Evolutionary conservation across 2,113 vertebrate genomes (phyloP).

Genomic region (Pagrus major): DNA sequence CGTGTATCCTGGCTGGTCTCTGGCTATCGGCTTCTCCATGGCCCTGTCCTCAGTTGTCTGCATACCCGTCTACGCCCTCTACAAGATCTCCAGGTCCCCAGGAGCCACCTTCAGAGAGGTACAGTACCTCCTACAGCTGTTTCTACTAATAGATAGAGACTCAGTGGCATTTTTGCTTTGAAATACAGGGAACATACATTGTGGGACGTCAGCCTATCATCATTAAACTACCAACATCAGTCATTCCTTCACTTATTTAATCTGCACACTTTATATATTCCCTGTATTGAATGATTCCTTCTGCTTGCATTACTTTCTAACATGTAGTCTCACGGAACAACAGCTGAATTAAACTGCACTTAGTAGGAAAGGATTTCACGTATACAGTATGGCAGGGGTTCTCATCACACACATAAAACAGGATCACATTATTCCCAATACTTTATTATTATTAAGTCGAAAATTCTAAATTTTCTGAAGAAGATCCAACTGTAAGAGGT

Average conservation of each 20-base stretch:
- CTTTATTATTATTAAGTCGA: not conserved
- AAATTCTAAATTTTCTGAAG: not conserved
- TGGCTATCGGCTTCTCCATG: constrained; percentile 95
- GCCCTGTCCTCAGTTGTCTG: constrained; percentile 96
- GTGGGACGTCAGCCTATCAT: not conserved
- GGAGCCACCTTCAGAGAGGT: constrained; percentile 95
- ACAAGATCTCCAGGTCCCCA: constrained; percentile 90
- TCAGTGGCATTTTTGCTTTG: not conserved
- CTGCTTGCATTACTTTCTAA: not conserved
- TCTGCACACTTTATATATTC: not conserved
- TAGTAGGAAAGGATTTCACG: not conserved
- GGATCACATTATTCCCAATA: not conserved
- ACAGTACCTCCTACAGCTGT: not conserved
- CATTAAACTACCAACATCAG: not conserved
- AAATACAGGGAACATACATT: not conserved
- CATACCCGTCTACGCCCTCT: constrained; percentile 94
- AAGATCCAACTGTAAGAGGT: not conserved
- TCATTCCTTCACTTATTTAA: too few relatives aligned
- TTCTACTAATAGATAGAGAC: not conserved
- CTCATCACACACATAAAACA: too few relatives aligned
- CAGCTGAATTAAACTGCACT: too few relatives aligned
- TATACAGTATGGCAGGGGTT: too few relatives aligned
- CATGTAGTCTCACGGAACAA: not conserved
- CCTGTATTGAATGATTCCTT: not conserved
- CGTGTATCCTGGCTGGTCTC: constrained; percentile 93